Conservation (phyloP, 1,140 invertebrate species). For the Bradysia coprophila region DNA sequence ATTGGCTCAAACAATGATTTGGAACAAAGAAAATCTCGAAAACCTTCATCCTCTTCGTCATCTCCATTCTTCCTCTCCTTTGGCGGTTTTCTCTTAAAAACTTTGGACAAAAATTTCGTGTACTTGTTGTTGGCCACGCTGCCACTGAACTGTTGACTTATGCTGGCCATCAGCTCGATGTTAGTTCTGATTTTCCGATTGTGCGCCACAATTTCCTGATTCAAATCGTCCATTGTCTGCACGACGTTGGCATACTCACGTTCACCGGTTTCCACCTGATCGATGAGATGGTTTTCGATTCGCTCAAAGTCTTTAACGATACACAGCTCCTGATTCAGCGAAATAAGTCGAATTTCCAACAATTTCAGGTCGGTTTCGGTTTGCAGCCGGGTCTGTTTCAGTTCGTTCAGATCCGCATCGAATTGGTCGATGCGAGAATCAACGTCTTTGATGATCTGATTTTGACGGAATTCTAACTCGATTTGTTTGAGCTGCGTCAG, state of each 20-base stretch:
- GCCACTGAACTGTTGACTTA: too few species aligned
- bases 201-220: too few species aligned
- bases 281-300: too few species aligned
- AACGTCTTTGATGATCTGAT: conserved; percentile 35
- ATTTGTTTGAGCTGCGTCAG: not conserved
- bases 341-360: conserved; percentile 44
- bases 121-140: too few species aligned
- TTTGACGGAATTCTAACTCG: conserved; percentile 2
- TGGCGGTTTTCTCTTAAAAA: conserved; percentile 35
- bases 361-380: conserved; percentile 42
- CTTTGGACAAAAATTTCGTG: too few species aligned
- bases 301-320: conserved; percentile 57
- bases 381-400: conserved; percentile 38
- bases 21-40: conserved; percentile 43
- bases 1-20: conserved; percentile 16
- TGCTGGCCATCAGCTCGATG: too few species aligned
- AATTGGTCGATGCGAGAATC: conserved; percentile 36
- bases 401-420: conserved; percentile 39
- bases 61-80: conserved; percentile 29
- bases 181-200: too few species aligned
- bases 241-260: too few species aligned
- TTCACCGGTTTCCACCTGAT: too few species aligned
- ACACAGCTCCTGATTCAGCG: conserved; percentile 57
- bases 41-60: conserved; percentile 53
- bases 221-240: too few species aligned